These are phyloP conservation scores for Phymanthus crucifer DNA, from an alignment of 92 coral and sea anemone genomes.

Conservation along the genomic window DNA sequence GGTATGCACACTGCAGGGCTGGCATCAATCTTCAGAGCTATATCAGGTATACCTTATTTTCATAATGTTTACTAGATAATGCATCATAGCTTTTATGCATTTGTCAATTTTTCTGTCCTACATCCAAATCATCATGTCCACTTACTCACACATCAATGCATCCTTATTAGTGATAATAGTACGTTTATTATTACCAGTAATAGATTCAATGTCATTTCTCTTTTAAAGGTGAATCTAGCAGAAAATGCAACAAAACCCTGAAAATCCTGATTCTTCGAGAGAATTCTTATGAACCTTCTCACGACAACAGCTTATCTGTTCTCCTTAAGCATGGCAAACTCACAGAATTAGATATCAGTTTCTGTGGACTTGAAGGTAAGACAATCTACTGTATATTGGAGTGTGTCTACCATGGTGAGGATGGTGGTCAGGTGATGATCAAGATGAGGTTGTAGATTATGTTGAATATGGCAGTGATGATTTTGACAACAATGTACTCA, in stretches of 20 bases:
- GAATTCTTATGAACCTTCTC: slow-evolving; percentile 45
- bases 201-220: background rate
- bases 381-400: too few relatives aligned
- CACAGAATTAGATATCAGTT: slow-evolving; percentile 53
- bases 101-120: too few relatives aligned
- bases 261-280: slow-evolving; percentile 47
- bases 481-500: background rate
- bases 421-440: too few relatives aligned
- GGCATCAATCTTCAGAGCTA: slow-evolving; percentile 42
- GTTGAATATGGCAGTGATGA: background rate
- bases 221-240: slow-evolving; percentile 43
- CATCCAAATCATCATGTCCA: too few relatives aligned
- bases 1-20: slow-evolving; percentile 47
- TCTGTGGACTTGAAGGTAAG: slow-evolving; percentile 63
- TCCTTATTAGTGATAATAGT: too few relatives aligned
- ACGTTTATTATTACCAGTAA: too few relatives aligned
- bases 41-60: slow-evolving; percentile 67
- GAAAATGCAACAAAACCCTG: slow-evolving; percentile 41
- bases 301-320: slow-evolving; percentile 50
- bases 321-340: slow-evolving; percentile 51
- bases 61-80: too few relatives aligned
- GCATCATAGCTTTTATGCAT: too few relatives aligned
- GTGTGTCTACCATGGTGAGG: too few relatives aligned
- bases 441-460: background rate
- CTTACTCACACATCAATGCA: too few relatives aligned